Conservation (phyloP, 1,140 invertebrate genomes). For the Sinonovacula constricta region DNA sequence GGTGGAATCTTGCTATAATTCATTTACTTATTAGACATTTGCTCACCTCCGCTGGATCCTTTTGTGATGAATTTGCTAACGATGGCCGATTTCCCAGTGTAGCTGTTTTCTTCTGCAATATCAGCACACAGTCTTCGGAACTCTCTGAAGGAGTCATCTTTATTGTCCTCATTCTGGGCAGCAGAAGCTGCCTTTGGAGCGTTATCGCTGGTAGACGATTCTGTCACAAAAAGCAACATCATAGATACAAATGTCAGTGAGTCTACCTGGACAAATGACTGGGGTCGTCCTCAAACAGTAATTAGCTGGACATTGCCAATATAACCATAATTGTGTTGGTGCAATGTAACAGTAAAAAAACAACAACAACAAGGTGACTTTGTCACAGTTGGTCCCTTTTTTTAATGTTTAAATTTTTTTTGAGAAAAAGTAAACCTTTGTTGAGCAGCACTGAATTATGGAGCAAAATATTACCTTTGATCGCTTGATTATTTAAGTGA, state of each 20-base stretch:
- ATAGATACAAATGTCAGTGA: neutral
- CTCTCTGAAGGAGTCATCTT: slow-evolving; percentile 84
- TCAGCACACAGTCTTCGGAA: slow-evolving; percentile 89
- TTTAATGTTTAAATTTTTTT: neutral
- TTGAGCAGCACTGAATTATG: no score
- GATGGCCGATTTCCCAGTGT: slow-evolving; percentile 89
- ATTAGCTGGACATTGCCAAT: no score
- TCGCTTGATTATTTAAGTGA: no score
- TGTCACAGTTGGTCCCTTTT: neutral
- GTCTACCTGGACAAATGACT: neutral
- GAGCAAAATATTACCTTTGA: no score
- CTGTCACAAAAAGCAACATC: neutral
- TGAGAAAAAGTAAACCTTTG: no score
- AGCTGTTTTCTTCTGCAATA: slow-evolving; percentile 87
- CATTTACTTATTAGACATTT: neutral
- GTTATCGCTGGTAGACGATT: no score
- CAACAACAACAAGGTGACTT: no score
- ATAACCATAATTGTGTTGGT: no score
- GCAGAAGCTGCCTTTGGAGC: neutral
- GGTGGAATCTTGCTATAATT: no score
- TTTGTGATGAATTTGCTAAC: slow-evolving; percentile 85
- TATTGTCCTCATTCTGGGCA: slow-evolving; percentile 3
- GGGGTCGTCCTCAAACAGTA: no score
- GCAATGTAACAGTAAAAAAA: no score
- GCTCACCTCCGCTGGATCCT: slow-evolving; percentile 79